Evolutionary conservation across 2,113 vertebrate species (phyloP).

Genomic region (Hassar affinis): DNA sequence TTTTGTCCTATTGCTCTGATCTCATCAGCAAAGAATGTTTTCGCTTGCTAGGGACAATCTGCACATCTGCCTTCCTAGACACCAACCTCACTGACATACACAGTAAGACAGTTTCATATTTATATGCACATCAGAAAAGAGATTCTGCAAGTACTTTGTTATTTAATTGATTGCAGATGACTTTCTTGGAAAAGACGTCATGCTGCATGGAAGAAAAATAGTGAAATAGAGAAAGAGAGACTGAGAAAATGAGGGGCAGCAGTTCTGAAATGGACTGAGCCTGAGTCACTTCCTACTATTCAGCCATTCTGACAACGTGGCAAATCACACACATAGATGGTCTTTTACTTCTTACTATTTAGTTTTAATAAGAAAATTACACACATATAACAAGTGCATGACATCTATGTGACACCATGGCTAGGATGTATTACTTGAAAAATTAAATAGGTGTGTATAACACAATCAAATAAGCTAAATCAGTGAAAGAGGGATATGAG

Average conservation of each 20-base stretch:
- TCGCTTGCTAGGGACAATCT: slow-evolving; percentile 49
- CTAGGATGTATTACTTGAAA: not conserved
- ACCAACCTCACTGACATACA: not conserved
- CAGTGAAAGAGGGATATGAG: not conserved
- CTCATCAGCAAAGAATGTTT: slow-evolving; percentile 54
- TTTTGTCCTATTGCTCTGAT: slow-evolving; percentile 40
- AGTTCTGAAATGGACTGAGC: slow-evolving; percentile 17
- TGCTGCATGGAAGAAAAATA: slow-evolving; percentile 21
- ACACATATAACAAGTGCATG: not conserved
- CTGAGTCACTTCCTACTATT: slow-evolving; percentile 41
- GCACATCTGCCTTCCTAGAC: slow-evolving; percentile 57
- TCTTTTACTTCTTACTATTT: slow-evolving; percentile 3
- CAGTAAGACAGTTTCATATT: not conserved
- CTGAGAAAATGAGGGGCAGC: not conserved
- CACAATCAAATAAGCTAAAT: not conserved
- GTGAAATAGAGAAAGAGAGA: not conserved
- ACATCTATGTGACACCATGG: not conserved
- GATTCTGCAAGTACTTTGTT: not conserved
- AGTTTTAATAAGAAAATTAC: not conserved
- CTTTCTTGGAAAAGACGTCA: not conserved
- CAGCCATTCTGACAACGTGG: slow-evolving; percentile 44
- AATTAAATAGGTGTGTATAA: not conserved
- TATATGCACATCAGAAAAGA: not conserved
- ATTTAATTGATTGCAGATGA: slow-evolving; percentile 20
- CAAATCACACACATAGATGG: slow-evolving; percentile 13